phyloP scores from a whole-genome alignment of 2,113 vertebrate species.

The Isichthys henryi region DNA sequence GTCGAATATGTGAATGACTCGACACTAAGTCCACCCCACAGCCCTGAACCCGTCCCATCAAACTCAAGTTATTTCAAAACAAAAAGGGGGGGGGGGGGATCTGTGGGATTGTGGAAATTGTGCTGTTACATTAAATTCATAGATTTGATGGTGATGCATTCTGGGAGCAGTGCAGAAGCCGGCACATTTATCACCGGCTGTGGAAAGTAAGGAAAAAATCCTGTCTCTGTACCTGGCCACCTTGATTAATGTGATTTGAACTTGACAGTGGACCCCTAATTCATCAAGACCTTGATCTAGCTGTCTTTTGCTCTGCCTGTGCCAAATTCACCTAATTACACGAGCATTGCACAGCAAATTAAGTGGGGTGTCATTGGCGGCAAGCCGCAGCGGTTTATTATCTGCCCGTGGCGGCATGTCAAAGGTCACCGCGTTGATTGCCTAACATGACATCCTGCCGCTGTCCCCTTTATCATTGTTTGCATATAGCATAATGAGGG shows the following conservation, averaged over 20 bases:
- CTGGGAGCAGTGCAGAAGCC: slow-evolving; percentile 46
- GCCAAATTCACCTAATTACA: slow-evolving; percentile 71
- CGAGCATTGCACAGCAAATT: slow-evolving; percentile 60
- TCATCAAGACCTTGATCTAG: slow-evolving; percentile 67
- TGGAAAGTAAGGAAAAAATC: slow-evolving; percentile 38
- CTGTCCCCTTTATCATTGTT: slow-evolving; percentile 64
- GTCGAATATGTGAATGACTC: not conserved
- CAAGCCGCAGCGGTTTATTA: slow-evolving; percentile 59
- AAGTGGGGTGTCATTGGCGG: slow-evolving; percentile 66
- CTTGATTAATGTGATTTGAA: slow-evolving; percentile 70
- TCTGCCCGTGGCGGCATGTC: slow-evolving; percentile 47
- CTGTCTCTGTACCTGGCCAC: slow-evolving; percentile 54
- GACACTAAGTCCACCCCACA: not conserved
- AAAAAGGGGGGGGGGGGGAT: slow-evolving; percentile 38
- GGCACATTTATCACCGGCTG: slow-evolving; percentile 52
- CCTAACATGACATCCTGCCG: slow-evolving; percentile 55
- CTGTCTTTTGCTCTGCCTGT: slow-evolving; percentile 48
- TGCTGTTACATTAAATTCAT: slow-evolving; percentile 52
- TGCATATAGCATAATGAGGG: slow-evolving; percentile 58
- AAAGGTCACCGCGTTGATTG: slow-evolving; percentile 59
- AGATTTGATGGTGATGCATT: slow-evolving; percentile 60
- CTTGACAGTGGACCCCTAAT: slow-evolving; percentile 61
- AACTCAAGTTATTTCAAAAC: slow-evolving; percentile 41
- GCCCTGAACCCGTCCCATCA: slow-evolving; percentile 8
- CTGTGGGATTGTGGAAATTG: slow-evolving; percentile 46